Evolutionary conservation across 1,140 invertebrate species (phyloP).

Genomic region (Diachasma alloeum): DNA sequence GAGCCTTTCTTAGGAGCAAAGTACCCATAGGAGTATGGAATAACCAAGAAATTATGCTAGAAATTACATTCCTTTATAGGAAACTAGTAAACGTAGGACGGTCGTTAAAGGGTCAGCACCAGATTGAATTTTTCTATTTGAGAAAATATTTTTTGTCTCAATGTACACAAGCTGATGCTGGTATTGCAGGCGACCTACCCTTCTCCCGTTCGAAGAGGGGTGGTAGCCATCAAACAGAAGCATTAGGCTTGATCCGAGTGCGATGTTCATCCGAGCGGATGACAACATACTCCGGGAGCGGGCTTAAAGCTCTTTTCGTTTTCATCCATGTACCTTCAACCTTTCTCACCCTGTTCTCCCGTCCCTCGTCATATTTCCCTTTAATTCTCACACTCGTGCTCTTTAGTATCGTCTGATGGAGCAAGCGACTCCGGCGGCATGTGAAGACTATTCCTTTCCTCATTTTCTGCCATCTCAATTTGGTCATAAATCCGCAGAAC

Average conservation of each 20-base stretch:
- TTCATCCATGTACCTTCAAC: constrained; percentile 67
- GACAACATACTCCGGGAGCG: constrained; percentile 62
- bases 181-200: neutral
- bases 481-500: too few relatives aligned
- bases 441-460: too few relatives aligned
- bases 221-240: constrained; percentile 61
- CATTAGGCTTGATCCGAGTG: constrained; percentile 64
- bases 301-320: constrained; percentile 52
- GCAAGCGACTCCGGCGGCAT: too few relatives aligned
- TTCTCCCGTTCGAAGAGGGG: constrained; percentile 32
- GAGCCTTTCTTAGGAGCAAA: too few relatives aligned
- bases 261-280: constrained; percentile 64
- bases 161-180: neutral
- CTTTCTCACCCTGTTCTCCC: neutral
- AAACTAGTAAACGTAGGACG: too few relatives aligned
- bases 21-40: too few relatives aligned
- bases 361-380: neutral
- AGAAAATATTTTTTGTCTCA: too few relatives aligned
- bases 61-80: too few relatives aligned
- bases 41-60: too few relatives aligned
- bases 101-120: too few relatives aligned
- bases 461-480: too few relatives aligned
- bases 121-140: neutral
- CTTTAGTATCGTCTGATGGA: neutral
- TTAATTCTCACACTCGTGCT: neutral